Percentiles rank a stretch among this genome's conserved stretches.
These are phyloP conservation scores for Saimiri boliviensis DNA, from an alignment of 2,113 vertebrate genomes.

Conservation along the genomic window DNA sequence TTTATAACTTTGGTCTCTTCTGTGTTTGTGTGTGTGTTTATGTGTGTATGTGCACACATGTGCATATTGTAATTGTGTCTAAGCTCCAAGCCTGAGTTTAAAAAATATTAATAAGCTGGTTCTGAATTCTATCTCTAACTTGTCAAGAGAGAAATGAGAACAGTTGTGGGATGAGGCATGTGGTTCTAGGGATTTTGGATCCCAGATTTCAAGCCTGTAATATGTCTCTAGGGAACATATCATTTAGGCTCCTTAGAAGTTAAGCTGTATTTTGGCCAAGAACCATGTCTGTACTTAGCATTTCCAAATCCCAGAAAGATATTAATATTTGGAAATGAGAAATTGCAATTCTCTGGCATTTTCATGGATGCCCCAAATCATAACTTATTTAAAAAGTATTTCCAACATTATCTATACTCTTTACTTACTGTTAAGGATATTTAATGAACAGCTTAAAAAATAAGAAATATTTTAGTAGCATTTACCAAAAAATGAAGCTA, in stretches of 20 bases:
- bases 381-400: neutral
- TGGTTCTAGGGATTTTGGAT: neutral
- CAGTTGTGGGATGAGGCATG: neutral
- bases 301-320: conserved; percentile 10
- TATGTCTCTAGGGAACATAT: neutral
- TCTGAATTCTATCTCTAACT: conserved; percentile 22
- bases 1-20: neutral
- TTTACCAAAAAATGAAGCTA: neutral
- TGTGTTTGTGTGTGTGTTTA: neutral
- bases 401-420: neutral
- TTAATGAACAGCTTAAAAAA: neutral
- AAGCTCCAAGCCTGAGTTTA: neutral
- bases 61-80: neutral
- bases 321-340: neutral
- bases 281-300: neutral
- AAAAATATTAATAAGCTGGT: neutral
- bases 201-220: neutral
- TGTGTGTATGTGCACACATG: neutral
- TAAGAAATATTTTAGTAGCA: neutral
- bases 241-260: neutral
- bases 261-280: conserved; percentile 1
- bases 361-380: neutral
- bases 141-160: neutral
- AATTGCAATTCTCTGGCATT: neutral
- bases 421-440: neutral